Evolutionary conservation across 2,113 vertebrate species (phyloP).

Genomic region (Pongo abelii): DNA sequence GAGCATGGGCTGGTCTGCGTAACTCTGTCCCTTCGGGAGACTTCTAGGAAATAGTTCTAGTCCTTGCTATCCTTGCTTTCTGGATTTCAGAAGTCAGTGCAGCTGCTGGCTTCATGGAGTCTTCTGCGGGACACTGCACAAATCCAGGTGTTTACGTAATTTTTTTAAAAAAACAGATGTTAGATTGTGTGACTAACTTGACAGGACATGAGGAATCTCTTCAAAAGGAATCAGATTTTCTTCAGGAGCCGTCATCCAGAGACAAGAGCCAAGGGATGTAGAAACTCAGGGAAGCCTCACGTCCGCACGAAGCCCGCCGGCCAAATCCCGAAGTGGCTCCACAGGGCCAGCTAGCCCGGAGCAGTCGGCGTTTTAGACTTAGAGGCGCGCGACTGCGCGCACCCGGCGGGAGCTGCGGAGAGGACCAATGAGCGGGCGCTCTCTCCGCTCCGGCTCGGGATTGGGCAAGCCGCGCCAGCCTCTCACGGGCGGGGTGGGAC

Average conservation of each 20-base stretch:
- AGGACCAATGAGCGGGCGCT: constrained; percentile 44
- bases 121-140: background rate
- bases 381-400: constrained; percentile 33
- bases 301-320: rapidly evolving
- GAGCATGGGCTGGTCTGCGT: background rate
- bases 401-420: background rate
- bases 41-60: background rate
- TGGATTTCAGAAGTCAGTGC: background rate
- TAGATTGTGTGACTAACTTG: background rate
- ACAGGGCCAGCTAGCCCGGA: rapidly evolving
- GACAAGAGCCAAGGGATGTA: background rate
- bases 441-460: constrained; percentile 15
- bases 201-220: background rate
- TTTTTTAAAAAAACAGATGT: background rate
- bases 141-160: background rate
- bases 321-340: rapidly evolving
- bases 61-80: background rate
- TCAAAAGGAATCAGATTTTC: background rate
- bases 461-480: constrained; percentile 48
- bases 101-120: background rate
- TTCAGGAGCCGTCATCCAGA: background rate
- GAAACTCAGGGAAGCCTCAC: background rate
- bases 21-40: background rate
- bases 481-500: constrained; percentile 30
- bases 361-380: background rate